phyloP scores from a whole-genome alignment of 2,797 vertebrate genomes.

The Geotrypetes seraphini region DNA sequence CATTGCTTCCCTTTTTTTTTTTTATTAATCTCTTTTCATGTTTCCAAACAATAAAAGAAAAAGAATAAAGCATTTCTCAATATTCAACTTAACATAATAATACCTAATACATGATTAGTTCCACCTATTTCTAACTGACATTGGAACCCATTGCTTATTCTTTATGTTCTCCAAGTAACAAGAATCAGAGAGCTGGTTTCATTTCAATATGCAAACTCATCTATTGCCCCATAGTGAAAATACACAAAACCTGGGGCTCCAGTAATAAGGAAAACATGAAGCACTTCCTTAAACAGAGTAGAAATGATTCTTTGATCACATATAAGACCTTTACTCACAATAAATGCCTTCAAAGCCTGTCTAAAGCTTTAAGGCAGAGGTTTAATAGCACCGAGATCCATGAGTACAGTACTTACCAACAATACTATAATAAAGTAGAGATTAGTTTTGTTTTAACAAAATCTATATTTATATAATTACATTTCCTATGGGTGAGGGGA shows the following conservation, averaged over 20 bases:
- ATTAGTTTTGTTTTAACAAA: conserved; percentile 59
- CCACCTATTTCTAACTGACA: too few species aligned
- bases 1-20: too few species aligned
- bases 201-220: not conserved
- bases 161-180: too few species aligned
- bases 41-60: too few species aligned
- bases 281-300: conserved; percentile 26
- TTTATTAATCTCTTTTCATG: too few species aligned
- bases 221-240: conserved; percentile 14
- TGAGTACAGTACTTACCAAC: conserved; percentile 38
- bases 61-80: too few species aligned
- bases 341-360: conserved; percentile 23
- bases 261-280: conserved; percentile 1
- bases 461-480: conserved; percentile 69
- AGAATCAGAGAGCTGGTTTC: too few species aligned
- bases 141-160: too few species aligned
- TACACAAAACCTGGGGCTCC: conserved; percentile 14
- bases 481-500: conserved; percentile 59
- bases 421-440: conserved; percentile 36
- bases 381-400: conserved; percentile 35
- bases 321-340: conserved; percentile 30
- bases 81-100: too few species aligned
- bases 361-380: conserved; percentile 29
- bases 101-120: too few species aligned
- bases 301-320: conserved; percentile 23